Base-by-base conservation (phyloP, 2,113 vertebrate genomes). In the Ceyx cyanopectus region DNA sequence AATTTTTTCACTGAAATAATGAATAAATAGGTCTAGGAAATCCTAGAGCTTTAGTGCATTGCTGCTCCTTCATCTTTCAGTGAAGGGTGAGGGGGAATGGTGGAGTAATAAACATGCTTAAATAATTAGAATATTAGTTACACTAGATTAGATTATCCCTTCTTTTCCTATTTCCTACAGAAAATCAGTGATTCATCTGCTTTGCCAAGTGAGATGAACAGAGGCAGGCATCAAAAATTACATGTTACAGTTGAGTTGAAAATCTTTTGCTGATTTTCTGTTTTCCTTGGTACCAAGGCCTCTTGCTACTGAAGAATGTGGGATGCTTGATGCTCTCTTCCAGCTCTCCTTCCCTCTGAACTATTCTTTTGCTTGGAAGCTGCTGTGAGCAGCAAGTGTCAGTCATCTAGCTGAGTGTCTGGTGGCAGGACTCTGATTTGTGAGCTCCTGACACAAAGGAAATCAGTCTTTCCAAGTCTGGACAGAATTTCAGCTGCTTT, bases 111-210 rank as follows among this genome's bases (percentile, higher is more conserved):
- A 77, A 30, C 26, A 15, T 32, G 43, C 56, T 79, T 79, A 63
- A 68, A 12, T 87, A 92, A 93, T 96, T 91, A 85, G 89, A 79
- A 23, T 92, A 89, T 96, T 93, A 80, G 89, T 94, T 91, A 91
- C 81, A 82, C 41, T 54, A 76, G 78, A 80, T 92, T 54, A 79
- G 81, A 80, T 92, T 77, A 89, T 79, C 53, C 69, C 87, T 73
- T 85, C 2, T 74, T 93, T 82, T 43, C n/a, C 41, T 53, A 5
- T 67, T 77, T 67, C 46, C 8, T 46, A 45, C 50, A 82, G 81
- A 37, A 87, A 89, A 87, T 82, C 70, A 34, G 34, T 50, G 2
- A 61, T 87, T 90, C 9, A 3, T 41, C 12, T 3, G 27, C 81
- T 73, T 79, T 62, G 78, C 85, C 61, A 40, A 87, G 53, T 65